These are phyloP conservation scores for Philereme transversata DNA, from an alignment of 2,888 invertebrate species.

Conservation along the genomic window DNA sequence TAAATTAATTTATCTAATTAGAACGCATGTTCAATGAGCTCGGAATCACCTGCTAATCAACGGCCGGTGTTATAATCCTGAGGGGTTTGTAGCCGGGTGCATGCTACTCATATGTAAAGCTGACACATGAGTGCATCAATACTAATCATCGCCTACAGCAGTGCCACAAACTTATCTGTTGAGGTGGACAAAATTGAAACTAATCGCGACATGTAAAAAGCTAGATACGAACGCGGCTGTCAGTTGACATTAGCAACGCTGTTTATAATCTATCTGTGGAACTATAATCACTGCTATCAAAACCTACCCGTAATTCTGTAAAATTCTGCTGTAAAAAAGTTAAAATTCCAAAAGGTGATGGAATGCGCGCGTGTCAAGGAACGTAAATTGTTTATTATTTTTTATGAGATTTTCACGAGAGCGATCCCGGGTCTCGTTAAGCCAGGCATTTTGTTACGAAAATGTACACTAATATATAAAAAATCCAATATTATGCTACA, in stretches of 20 bases:
- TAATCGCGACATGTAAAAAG: too few species aligned
- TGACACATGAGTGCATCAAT: too few species aligned
- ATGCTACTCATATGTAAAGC: not conserved
- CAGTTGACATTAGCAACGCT: too few species aligned
- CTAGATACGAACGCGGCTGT: too few species aligned
- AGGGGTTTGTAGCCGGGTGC: slow-evolving; percentile 14
- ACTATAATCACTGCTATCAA: too few species aligned
- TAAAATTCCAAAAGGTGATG: slow-evolving; percentile 50
- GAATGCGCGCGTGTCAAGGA: slow-evolving; percentile 73
- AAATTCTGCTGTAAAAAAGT: not conserved
- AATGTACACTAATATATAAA: too few species aligned
- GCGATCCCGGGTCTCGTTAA: slow-evolving; percentile 62
- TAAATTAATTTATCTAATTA: slow-evolving; percentile 25
- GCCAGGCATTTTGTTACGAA: not conserved
- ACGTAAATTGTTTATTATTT: slow-evolving; percentile 83
- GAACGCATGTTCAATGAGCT: slow-evolving; percentile 20
- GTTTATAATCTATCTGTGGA: too few species aligned
- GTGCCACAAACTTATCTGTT: too few species aligned
- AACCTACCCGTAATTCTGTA: not conserved
- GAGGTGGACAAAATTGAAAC: too few species aligned
- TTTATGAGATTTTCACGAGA: slow-evolving; percentile 76
- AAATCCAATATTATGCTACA: too few species aligned
- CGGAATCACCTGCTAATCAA: slow-evolving; percentile 32
- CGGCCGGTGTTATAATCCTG: slow-evolving; percentile 19
- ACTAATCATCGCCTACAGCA: too few species aligned